Evolutionary conservation across 2,113 vertebrate genomes (phyloP).

Genomic region (Dendrocopos noguchii): DNA sequence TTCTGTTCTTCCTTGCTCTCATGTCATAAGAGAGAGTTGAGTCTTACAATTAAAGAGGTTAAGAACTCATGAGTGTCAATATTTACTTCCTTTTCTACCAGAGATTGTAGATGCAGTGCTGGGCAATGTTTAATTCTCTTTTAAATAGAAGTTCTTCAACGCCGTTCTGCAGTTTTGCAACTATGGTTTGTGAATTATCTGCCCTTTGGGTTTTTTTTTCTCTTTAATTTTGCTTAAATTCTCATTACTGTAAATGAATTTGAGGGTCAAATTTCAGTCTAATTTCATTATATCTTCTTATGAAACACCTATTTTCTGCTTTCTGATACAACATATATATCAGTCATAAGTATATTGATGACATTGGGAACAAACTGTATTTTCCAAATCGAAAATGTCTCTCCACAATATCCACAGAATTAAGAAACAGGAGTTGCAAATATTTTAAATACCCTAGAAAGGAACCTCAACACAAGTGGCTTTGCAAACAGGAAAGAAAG

Average conservation of each 20-base stretch:
- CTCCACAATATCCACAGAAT: background rate
- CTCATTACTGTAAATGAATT: background rate
- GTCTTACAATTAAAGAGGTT: background rate
- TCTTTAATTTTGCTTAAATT: background rate
- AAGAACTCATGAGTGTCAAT: background rate
- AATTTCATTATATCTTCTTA: background rate
- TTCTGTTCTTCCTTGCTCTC: fast-evolving
- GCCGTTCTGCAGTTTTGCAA: background rate
- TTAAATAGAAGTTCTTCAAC: background rate
- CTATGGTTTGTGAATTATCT: background rate
- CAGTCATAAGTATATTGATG: background rate
- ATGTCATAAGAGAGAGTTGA: background rate
- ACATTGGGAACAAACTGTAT: background rate
- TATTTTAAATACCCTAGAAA: background rate
- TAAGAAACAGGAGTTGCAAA: background rate
- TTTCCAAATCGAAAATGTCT: background rate
- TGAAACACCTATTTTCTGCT: background rate
- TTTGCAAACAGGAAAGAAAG: background rate
- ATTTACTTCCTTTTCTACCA: background rate
- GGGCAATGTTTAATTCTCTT: background rate
- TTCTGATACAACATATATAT: background rate
- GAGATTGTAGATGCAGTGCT: background rate
- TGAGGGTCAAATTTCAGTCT: too few species aligned
- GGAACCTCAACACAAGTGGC: background rate
- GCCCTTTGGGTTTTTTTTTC: background rate